Evolutionary conservation across 2,888 invertebrate genomes (phyloP), one percentile per base, ranked within the genome.

Genomic region (Oxycera nigricornis): DNA sequence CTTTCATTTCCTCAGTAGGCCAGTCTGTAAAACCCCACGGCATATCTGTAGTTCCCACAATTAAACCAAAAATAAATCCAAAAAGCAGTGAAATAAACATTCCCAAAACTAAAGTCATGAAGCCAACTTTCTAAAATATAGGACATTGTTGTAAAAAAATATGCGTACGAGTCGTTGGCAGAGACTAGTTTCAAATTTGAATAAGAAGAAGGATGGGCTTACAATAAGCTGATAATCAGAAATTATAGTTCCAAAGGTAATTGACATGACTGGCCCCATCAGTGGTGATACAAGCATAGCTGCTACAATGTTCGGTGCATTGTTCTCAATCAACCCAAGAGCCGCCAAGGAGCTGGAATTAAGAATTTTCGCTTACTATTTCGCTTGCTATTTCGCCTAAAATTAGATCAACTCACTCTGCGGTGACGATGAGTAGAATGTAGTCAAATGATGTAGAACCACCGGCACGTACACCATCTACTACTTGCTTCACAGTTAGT

Each of bases 181-280:
- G 11, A 14, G 17, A 46, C 17, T 46, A 46, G 46, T 46, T 46
- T 46, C 14, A 3, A 11, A 7, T 11, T 46, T 11, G 6, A 46
- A 3, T 46, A 46, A 17, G 14, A 46, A 46, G 46, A 14, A 2
- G 3, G 3, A n/a, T 46, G 46, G 2, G 83, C 85, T 83, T 80
- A 86, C 86, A 80, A 86, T 82, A 79, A 94, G 87, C 77, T 89
- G 88, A 79, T 88, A 85, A 82, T 94, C 94, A 28, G 92, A 89
- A 79, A 94, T 93, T 76, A 93, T 92, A 24, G 91, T 89, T 6
- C 94, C 94, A 82, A 94, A 94, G 72, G 94, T 93, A 77, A 93
- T 90, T n/a, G 94, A 94, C 90, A 94, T 91, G 14, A 94, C 94
- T 0, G 94, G 94, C 1, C 94, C 94, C 92, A 92, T 92, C 11